These are phyloP conservation scores for Passer montanus DNA, from an alignment of 2,113 vertebrate species.

Conservation along the genomic window DNA sequence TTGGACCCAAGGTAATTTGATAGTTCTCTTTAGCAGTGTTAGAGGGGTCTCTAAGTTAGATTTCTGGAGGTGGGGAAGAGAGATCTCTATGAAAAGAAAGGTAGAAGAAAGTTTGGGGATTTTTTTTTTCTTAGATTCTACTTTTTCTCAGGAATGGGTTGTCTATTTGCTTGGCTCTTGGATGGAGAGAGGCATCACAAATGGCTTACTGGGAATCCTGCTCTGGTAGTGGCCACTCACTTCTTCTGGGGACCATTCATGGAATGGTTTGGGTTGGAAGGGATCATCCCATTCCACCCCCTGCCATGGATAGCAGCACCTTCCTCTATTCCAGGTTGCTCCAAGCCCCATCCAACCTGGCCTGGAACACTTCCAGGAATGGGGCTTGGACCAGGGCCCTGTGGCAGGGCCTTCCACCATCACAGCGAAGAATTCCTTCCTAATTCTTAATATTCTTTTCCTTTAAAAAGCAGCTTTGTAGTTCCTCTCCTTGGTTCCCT, in stretches of 20 bases:
- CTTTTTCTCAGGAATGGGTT: neutral
- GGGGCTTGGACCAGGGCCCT: neutral
- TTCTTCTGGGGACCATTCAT: neutral
- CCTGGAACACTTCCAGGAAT: neutral
- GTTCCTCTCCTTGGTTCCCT: neutral
- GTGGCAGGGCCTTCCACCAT: neutral
- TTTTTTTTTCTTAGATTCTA: neutral
- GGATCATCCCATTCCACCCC: neutral
- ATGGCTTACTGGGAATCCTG: neutral
- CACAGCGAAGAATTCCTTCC: neutral
- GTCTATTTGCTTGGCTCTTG: neutral
- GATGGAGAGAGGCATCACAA: neutral
- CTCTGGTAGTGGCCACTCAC: neutral
- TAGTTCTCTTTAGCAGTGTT: neutral
- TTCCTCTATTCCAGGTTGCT: neutral
- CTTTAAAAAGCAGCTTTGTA: neutral
- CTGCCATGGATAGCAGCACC: neutral
- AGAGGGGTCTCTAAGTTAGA: neutral
- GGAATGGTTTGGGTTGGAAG: neutral
- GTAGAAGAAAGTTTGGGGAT: neutral
- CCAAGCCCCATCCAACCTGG: accelerated
- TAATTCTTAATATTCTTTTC: neutral
- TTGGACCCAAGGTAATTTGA: neutral
- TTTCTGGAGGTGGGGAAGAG: neutral
- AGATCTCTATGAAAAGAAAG: neutral